phyloP scores from a whole-genome alignment of 2,888 invertebrate genomes.

The Tinea pellionella region DNA sequence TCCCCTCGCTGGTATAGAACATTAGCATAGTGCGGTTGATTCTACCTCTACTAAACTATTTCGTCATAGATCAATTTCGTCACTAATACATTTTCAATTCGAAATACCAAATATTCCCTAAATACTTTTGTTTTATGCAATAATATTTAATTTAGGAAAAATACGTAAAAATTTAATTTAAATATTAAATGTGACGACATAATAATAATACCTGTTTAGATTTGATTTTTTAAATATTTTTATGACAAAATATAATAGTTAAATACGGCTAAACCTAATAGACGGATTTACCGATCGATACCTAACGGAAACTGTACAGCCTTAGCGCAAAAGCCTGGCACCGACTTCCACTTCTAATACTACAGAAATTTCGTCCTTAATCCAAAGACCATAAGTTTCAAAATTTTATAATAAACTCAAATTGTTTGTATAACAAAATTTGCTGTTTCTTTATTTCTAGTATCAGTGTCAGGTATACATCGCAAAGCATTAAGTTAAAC shows the following conservation, averaged over 20 bases:
- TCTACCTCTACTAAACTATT: background rate
- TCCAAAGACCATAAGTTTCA: background rate
- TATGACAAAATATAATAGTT: background rate
- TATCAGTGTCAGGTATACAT: background rate
- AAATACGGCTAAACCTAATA: background rate
- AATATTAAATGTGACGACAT: too few species aligned
- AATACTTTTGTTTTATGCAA: too few species aligned
- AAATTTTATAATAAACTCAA: background rate
- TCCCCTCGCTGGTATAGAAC: background rate
- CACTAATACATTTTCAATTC: too few species aligned
- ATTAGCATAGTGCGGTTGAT: background rate
- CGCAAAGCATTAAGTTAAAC: background rate
- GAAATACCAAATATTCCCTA: too few species aligned
- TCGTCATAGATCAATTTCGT: background rate
- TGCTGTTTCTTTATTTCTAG: background rate
- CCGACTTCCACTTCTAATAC: background rate
- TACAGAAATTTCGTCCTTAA: background rate
- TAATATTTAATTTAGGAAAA: too few species aligned
- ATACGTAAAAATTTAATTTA: too few species aligned
- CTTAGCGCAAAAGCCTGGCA: conserved; percentile 8
- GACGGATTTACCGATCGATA: conserved; percentile 4
- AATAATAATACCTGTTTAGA: too few species aligned
- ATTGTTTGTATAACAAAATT: background rate
- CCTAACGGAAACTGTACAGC: background rate
- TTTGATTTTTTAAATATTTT: too few species aligned